Evolutionary conservation across 2,888 invertebrate genomes (phyloP).

Genomic region (Cryptops parisi): DNA sequence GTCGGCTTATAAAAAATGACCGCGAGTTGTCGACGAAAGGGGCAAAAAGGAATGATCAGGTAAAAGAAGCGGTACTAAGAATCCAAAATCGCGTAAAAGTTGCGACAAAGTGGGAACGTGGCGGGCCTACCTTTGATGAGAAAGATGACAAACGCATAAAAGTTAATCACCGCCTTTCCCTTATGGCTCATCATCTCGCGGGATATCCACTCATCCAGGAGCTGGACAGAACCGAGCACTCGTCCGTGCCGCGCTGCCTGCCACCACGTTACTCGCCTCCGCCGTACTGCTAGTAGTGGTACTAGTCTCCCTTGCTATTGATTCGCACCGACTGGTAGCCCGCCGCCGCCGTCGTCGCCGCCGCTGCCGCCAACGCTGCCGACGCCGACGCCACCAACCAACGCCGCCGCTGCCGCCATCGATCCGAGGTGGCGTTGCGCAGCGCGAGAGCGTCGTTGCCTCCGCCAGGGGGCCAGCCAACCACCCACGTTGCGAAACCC

Average conservation of each 20-base stretch:
- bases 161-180: not conserved
- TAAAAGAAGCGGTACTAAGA: too few species aligned
- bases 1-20: too few species aligned
- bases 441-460: too few species aligned
- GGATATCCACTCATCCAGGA: not conserved
- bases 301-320: not conserved
- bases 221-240: not conserved
- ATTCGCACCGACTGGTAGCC: not conserved
- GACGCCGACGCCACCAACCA: not conserved
- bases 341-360: not conserved
- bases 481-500: too few species aligned
- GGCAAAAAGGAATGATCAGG: too few species aligned
- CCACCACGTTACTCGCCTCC: not conserved
- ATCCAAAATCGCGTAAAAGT: too few species aligned
- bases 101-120: too few species aligned
- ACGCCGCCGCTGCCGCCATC: too few species aligned
- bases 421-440: not conserved
- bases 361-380: too few species aligned
- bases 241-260: not conserved
- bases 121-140: not conserved
- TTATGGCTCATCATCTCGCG: not conserved
- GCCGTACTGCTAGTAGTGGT: too few species aligned
- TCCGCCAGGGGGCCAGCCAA: too few species aligned
- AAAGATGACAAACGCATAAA: not conserved
- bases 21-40: too few species aligned